A percentile compares a stretch with the other conserved stretches of the same genome.
Evolutionary conservation across 2,888 invertebrate genomes (phyloP).

Genomic region (Torymus auratus): DNA sequence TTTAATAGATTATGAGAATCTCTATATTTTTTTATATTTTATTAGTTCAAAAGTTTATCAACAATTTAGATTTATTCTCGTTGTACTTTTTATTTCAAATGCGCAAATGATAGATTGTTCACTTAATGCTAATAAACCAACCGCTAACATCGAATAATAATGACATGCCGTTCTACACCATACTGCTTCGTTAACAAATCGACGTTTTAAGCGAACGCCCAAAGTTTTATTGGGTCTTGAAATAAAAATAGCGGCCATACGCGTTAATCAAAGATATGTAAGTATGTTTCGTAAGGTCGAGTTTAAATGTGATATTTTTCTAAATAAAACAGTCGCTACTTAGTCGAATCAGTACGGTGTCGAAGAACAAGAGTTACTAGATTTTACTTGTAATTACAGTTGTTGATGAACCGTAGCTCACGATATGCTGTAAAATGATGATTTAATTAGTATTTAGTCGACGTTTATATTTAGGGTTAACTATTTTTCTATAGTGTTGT

Average conservation of each 20-base stretch:
- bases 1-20: no score
- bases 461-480: slow-evolving; percentile 9
- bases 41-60: no score
- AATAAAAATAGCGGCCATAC: slow-evolving; percentile 20
- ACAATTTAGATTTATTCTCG: no score
- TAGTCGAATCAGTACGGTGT: slow-evolving; percentile 40
- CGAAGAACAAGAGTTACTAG: slow-evolving; percentile 2
- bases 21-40: no score
- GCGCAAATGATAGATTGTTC: slow-evolving; percentile 17
- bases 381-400: neutral
- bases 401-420: slow-evolving; percentile 10
- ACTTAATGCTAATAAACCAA: slow-evolving; percentile 33
- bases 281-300: slow-evolving; percentile 26
- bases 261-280: slow-evolving; percentile 34
- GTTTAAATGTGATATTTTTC: slow-evolving; percentile 51
- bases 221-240: slow-evolving; percentile 7
- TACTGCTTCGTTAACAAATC: slow-evolving; percentile 35
- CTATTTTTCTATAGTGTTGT: slow-evolving; percentile 14
- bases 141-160: slow-evolving; percentile 17
- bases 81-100: neutral
- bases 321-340: slow-evolving; percentile 43
- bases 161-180: neutral
- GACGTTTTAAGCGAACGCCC: neutral
- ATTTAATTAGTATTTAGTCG: slow-evolving; percentile 27
- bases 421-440: neutral